A percentile compares a stretch with the other conserved stretches of the same genome.
These are phyloP conservation scores for Sebastes steindachneri DNA, from an alignment of 2,797 vertebrate species.

Conservation along the genomic window DNA sequence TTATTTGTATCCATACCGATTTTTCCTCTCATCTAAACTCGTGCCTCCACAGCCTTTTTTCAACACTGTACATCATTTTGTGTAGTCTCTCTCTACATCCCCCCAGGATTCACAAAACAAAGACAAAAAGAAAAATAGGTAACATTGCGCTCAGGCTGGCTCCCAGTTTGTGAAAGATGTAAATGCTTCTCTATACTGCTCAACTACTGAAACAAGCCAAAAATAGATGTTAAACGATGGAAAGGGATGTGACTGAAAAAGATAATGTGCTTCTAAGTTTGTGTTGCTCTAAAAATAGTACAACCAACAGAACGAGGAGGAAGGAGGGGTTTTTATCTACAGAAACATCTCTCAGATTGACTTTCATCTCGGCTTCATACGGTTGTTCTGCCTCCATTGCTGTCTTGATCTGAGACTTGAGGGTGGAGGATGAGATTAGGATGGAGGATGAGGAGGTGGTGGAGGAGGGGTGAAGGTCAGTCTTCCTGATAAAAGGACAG, in stretches of 20 bases:
- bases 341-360: conserved; percentile 77
- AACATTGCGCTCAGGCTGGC: conserved; percentile 74
- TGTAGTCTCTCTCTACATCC: conserved; percentile 78
- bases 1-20: conserved; percentile 80
- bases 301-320: conserved; percentile 72
- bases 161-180: conserved; percentile 75
- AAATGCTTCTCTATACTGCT: conserved; percentile 79
- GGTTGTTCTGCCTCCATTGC: conserved; percentile 69
- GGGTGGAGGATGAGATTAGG: conserved; percentile 64
- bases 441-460: conserved; percentile 68
- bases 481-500: conserved; percentile 79
- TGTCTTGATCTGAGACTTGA: conserved; percentile 71
- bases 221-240: conserved; percentile 74
- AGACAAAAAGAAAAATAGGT: conserved; percentile 42
- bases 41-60: conserved; percentile 69
- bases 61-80: conserved; percentile 78
- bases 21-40: conserved; percentile 71
- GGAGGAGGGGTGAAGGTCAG: conserved; percentile 65
- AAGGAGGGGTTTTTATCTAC: conserved; percentile 71
- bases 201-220: conserved; percentile 80
- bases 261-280: conserved; percentile 82
- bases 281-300: conserved; percentile 81
- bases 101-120: conserved; percentile 67
- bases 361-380: conserved; percentile 69
- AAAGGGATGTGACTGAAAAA: conserved; percentile 73